Evolutionary conservation across 2,888 invertebrate species (phyloP), one percentile per base, ranked within the genome.

Genomic region (Oxyteleia sp.): DNA sequence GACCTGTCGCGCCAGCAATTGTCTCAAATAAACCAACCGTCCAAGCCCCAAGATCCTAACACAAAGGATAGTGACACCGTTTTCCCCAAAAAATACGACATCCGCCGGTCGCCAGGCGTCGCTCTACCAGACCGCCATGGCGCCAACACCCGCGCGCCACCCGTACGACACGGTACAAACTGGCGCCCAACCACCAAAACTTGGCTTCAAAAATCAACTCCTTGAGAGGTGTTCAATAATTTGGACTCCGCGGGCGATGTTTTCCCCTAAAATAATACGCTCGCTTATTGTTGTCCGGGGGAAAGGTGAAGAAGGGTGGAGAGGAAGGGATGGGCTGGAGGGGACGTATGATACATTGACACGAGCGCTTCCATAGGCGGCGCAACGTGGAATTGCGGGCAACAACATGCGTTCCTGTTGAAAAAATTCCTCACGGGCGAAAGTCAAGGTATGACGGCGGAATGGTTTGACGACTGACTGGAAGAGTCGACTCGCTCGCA

Each of bases 351-450:
- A 64, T 63, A 26, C 85, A 87, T 87, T 87, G 88, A 89, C 89
- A 88, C 83, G 63, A n/a, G 86, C 87, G 88, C 88, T 88, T 88
- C 89, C 88, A 87, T 85, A 87, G 88, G 87, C 86, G 49, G 18
- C 35, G 71, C 69, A 66, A 43, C 88, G 86, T 69, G 83, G 85
- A 86, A 87, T 88, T 90, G 85, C 89, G 63, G 84, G n/a, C n/a
- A n/a, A 66, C 78, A 82, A 83, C 91, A 93, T 93, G 93, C 92
- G 92, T 92, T 91, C 93, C 93, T 93, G 93, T 91, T 93, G 92
- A 92, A 93, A 93, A 93, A 93, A 93, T 93, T 93, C 93, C 93
- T 93, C 92, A 92, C 91, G 92, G 92, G 91, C 92, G 92, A 92
- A 91, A 92, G 92, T 93, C 92, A 91, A 91, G 91, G 90, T 90